Evolutionary conservation across 2,888 invertebrate species (phyloP).

Genomic region (Panopea generosa): DNA sequence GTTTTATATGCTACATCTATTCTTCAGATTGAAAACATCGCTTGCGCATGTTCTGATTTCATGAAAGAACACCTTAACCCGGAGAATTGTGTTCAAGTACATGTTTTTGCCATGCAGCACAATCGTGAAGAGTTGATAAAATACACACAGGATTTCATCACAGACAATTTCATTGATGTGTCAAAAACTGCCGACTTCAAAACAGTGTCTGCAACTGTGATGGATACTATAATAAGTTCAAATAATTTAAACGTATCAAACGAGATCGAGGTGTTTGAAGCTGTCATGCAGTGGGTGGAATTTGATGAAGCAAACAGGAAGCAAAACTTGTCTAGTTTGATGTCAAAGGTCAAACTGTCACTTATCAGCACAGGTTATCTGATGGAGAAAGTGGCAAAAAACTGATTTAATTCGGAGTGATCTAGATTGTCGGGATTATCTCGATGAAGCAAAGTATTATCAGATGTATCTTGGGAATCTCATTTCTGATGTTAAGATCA

Average conservation of each 20-base stretch:
- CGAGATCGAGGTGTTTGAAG: conserved; percentile 84
- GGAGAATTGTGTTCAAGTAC: conserved; percentile 85
- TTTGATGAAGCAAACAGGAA: conserved; percentile 79
- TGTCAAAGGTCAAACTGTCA: conserved; percentile 84
- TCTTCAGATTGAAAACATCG: conserved; percentile 85
- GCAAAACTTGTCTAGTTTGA: conserved; percentile 76
- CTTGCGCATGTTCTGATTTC: conserved; percentile 85
- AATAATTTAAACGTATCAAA: conserved; percentile 78
- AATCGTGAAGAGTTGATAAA: conserved; percentile 81
- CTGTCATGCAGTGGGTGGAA: conserved; percentile 85
- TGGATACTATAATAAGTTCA: conserved; percentile 81
- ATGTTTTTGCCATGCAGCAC: conserved; percentile 86
- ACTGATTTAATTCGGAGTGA: conserved; percentile 79
- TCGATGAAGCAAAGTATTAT: conserved; percentile 85
- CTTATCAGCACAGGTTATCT: conserved; percentile 84
- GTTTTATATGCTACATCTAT: conserved; percentile 86
- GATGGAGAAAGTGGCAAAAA: conserved; percentile 82
- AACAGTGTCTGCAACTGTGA: conserved; percentile 74
- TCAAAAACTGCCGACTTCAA: conserved; percentile 81
- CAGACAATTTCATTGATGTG: conserved; percentile 82
- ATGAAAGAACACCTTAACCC: conserved; percentile 85
- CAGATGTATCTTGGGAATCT: conserved; percentile 83
- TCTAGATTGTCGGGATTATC: conserved; percentile 84
- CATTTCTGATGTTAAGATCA: conserved; percentile 76
- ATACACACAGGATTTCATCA: conserved; percentile 81